Percentiles rank a stretch among this genome's conserved stretches.
These are phyloP conservation scores for Brachyistius frenatus DNA, from an alignment of 2,113 vertebrate species.

Conservation along the genomic window DNA sequence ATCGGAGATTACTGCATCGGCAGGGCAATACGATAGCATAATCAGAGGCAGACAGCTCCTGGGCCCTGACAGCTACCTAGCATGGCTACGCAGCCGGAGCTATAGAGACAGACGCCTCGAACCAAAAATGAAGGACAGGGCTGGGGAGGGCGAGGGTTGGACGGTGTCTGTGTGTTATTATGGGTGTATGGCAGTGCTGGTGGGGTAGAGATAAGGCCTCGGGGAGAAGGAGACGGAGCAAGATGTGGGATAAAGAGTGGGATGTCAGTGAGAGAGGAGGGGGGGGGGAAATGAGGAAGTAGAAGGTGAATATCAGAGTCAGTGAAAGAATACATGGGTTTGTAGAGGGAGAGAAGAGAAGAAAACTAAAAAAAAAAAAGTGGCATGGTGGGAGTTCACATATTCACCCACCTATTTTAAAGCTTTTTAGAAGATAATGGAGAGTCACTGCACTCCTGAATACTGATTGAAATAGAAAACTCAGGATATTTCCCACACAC, in stretches of 20 bases:
- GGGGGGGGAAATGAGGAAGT: not conserved
- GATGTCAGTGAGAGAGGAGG: slow-evolving; percentile 48
- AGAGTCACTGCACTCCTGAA: slow-evolving; percentile 41
- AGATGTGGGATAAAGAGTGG: slow-evolving; percentile 60
- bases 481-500: slow-evolving; percentile 44
- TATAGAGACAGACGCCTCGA: slow-evolving; percentile 53
- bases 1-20: slow-evolving; percentile 74
- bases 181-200: slow-evolving; percentile 29
- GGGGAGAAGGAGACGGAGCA: slow-evolving; percentile 49
- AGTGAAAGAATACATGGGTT: slow-evolving; percentile 30
- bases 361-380: not conserved
- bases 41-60: slow-evolving; percentile 71
- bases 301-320: slow-evolving; percentile 42
- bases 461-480: slow-evolving; percentile 61
- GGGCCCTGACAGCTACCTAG: slow-evolving; percentile 61
- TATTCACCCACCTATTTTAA: slow-evolving; percentile 55
- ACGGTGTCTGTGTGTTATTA: slow-evolving; percentile 23
- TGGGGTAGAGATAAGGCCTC: slow-evolving; percentile 65
- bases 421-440: slow-evolving; percentile 50
- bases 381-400: slow-evolving; percentile 35
- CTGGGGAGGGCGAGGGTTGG: not conserved
- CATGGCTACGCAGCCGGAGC: slow-evolving; percentile 39
- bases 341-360: slow-evolving; percentile 20
- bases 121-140: slow-evolving; percentile 59
- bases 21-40: slow-evolving; percentile 79